Percentiles rank a stretch among this genome's conserved stretches.
These are phyloP conservation scores for Lasioglossum albipes DNA, from an alignment of 1,140 invertebrate genomes.

Conservation along the genomic window DNA sequence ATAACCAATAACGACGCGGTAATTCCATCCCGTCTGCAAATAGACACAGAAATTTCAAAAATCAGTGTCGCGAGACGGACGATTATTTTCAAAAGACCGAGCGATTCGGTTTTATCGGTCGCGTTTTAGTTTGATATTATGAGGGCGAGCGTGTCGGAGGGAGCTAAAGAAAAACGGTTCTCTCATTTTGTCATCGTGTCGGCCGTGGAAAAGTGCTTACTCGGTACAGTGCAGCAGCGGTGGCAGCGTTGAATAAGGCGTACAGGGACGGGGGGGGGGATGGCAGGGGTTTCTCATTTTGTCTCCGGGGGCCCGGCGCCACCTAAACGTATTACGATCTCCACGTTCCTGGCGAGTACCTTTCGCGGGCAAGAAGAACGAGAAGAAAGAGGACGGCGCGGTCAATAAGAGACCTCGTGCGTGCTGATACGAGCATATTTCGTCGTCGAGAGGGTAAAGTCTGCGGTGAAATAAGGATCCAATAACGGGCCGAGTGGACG, in stretches of 20 bases:
- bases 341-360: conserved; percentile 8
- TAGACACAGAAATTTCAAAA: too few species aligned
- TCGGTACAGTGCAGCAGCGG: neutral
- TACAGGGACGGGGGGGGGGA: neutral
- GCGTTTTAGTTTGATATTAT: conserved; percentile 6
- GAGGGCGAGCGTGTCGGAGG: neutral
- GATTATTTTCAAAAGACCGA: neutral
- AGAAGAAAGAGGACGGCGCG: conserved; percentile 30
- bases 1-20: too few species aligned
- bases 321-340: conserved; percentile 58
- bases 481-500: conserved; percentile 64
- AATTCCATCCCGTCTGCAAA: too few species aligned
- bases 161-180: conserved; percentile 27
- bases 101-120: conserved; percentile 10
- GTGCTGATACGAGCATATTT: conserved; percentile 74
- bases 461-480: conserved; percentile 69
- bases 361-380: conserved; percentile 18
- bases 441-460: conserved; percentile 70
- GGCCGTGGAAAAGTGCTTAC: conserved; percentile 35
- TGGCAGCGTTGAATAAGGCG: conserved; percentile 7
- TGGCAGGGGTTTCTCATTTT: conserved; percentile 39
- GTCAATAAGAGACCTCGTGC: conserved; percentile 68
- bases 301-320: neutral
- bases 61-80: too few species aligned
- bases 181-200: conserved; percentile 24